Percentiles rank a stretch among this genome's conserved stretches.
These are phyloP conservation scores for Cetoscarus ocellatus DNA, from an alignment of 2,797 vertebrate species.

Conservation along the genomic window DNA sequence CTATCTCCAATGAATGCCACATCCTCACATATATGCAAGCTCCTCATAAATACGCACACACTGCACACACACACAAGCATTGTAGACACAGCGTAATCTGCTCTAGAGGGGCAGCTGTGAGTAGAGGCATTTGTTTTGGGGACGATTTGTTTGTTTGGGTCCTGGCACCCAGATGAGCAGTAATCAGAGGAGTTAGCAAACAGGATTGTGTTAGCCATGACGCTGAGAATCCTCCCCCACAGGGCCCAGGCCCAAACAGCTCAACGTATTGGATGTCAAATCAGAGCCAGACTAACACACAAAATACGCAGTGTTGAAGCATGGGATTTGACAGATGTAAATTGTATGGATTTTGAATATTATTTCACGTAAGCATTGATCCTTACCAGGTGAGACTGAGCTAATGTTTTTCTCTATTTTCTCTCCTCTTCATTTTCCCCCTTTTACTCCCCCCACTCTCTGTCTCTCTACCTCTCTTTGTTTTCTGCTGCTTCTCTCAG, in stretches of 20 bases:
- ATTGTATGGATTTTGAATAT: slow-evolving; percentile 8
- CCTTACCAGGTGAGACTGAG: not conserved
- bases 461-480: slow-evolving; percentile 1
- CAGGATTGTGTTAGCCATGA: slow-evolving; percentile 80
- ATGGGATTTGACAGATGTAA: slow-evolving; percentile 31
- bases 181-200: slow-evolving; percentile 86
- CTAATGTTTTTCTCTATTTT: not conserved
- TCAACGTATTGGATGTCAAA: slow-evolving; percentile 63
- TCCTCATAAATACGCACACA: not conserved
- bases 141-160: slow-evolving; percentile 79
- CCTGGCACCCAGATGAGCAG: slow-evolving; percentile 82
- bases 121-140: slow-evolving; percentile 72
- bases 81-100: slow-evolving; percentile 46
- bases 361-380: not conserved
- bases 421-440: not conserved
- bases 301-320: slow-evolving; percentile 20
- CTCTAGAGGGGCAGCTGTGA: slow-evolving; percentile 65
- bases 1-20: slow-evolving; percentile 6
- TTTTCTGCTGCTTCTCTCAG: slow-evolving; percentile 73
- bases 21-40: slow-evolving; percentile 10
- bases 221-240: slow-evolving; percentile 72
- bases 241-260: slow-evolving; percentile 69
- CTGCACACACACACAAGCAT: not conserved
- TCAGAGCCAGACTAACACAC: slow-evolving; percentile 47
- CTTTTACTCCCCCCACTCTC: not conserved